Evolutionary conservation across 2,888 invertebrate genomes (phyloP), one percentile per base, ranked within the genome.

Genomic region (Drosophila sordidula): DNA sequence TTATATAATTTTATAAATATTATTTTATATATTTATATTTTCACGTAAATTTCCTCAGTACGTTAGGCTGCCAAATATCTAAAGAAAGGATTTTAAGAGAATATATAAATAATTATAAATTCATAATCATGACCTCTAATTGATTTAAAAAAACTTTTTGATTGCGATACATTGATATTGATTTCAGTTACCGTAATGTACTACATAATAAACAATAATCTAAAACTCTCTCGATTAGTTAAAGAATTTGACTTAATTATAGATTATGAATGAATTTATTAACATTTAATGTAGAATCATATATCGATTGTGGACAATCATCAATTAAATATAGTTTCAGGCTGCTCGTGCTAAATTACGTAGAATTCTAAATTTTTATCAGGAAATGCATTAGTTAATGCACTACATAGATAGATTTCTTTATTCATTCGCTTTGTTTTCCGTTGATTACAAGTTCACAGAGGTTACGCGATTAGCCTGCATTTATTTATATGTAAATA

Each of bases 401-500:
- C 65, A 32, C 12, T 49, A 12, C 18, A 67, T 36, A 38, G 34
- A 26, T 11, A 2, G 63, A 55, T 49, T 69, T 67, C 41, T 62
- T 8, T 66, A 57, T 71, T 70, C 51, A 50, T 64, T 66, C 26
- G 76, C 36, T 36, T 44, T 62, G 64, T 44, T 78, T 69, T 80
- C 57, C 72, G 71, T 71, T 74, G 82, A 83, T 86, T 78, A 79
- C 59, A 51, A 69, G 82, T 71, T 86, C 87, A 74, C 11, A 26
- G 51, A 67, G 87, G 84, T 83, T 65, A 74, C 18, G 64, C 64
- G 82, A 86, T 83, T 84, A 83, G 84, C 71, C 45, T 52, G 66
- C 54, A 54, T 63, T 66, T 44, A 69, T 51, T 63, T 70, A 80
- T 57, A 77, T 62, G 73, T 59, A 64, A 78, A 64, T 54, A 50